A percentile compares a stretch with the other conserved stretches of the same genome.
Conservation (phyloP, 2,113 vertebrate genomes). For the Daboia siamensis region DNA sequence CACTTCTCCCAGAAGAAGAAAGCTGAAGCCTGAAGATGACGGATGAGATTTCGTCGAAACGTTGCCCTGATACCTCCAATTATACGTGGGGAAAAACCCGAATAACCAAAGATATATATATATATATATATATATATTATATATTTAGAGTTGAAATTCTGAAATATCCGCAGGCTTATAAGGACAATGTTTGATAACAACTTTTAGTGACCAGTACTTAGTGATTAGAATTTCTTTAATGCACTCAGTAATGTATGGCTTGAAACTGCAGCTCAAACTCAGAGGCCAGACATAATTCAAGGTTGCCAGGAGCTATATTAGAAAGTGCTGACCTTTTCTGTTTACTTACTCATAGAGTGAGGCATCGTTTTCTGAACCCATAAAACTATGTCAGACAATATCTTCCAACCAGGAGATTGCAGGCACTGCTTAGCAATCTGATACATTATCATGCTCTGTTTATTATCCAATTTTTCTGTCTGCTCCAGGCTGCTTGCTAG, state of each 20-base stretch:
- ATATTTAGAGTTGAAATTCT: background rate
- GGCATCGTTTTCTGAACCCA: background rate
- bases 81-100: no score
- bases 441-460: slow-evolving; percentile 18
- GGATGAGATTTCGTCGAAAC: no score
- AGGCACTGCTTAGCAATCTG: slow-evolving; percentile 16
- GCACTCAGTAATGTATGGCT: slow-evolving; percentile 14
- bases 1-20: no score
- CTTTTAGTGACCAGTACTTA: background rate
- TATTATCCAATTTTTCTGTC: slow-evolving; percentile 20
- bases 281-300: slow-evolving; percentile 9
- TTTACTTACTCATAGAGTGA: slow-evolving; percentile 4
- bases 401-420: background rate
- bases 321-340: slow-evolving; percentile 10
- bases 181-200: background rate
- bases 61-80: no score
- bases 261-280: slow-evolving; percentile 12
- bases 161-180: background rate
- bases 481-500: background rate
- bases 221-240: slow-evolving; percentile 1
- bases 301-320: background rate
- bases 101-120: no score
- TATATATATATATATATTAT: background rate
- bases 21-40: no score
- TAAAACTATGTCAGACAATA: background rate